Evolutionary conservation across 2,888 invertebrate species (phyloP), one percentile per base, ranked within the genome.

Genomic region (Abrostola tripartita): DNA sequence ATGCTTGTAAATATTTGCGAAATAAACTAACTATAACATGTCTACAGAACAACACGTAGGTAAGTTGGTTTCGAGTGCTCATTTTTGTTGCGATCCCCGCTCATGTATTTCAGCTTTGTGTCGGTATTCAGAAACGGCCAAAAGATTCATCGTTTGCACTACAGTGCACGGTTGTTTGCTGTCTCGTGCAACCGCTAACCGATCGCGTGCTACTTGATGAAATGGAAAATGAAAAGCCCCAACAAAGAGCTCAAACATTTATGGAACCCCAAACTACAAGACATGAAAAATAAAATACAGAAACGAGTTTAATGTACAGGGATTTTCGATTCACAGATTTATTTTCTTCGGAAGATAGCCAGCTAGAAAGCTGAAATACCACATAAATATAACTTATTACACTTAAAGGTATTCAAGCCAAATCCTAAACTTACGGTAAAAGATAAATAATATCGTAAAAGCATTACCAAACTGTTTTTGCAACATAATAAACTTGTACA

Each of bases 221-320:
- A 65, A 71, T 72, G 65, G 71, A 72, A 72, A 75, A 72, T 65
- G 44, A 70, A 72, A 72, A 75, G 52, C 53, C 71, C 56, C 59
- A 44, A 72, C 66, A 72, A 60, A 61, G 51, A 54, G 49, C 57
- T 60, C 47, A 55, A 49, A 55, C 24, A 37, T 61, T 38, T 42
- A 69, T 40, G 53, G 36, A 62, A 49, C 9, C 57, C 14, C 41
- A 73, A 61, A 62, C 37, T 12, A 9, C 56, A 51, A 41, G 24
- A 62, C 50, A 44, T 53, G 52, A 58, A 44, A 37, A 35, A 14
- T 57, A 14, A 37, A 11, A 55, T 41, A 36, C 52, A 24, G 12
- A n/a, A 66, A 42, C 38, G 42, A n/a, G 11, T 24, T 54, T 24
- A 37, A 42, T 24, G 41, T 36, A 44, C 50, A 24, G 14, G 24